Base-by-base conservation (phyloP, 2,113 vertebrate species). In the Platysternon megacephalum region DNA sequence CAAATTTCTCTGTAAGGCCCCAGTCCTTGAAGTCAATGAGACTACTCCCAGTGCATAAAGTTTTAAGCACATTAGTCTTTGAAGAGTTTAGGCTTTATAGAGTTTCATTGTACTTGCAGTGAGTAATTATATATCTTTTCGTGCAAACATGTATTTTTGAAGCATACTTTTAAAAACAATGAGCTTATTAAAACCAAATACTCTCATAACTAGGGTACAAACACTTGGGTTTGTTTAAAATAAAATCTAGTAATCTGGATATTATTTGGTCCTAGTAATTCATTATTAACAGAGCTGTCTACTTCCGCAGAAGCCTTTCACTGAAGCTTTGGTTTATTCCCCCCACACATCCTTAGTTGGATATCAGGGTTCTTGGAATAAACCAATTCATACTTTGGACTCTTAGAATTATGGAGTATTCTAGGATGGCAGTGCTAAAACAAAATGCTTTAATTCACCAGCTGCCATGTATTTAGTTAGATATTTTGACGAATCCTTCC, bases 381-480 rank as follows among this genome's bases (percentile, higher is more conserved):
- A 98, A 98, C 98, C 98, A 98, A 98, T 98, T 98, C 98, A 98
- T 98, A 96, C 96, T 98, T 97, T 94, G 97, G 98, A 98, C 97
- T 98, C 96, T 95, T 78, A 97, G 98, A 98, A 98, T 98, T 98
- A 98, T 97, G 94, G 98, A 97, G 97, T 95, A 98, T 98, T 98
- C 97, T 82, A 98, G 93, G 93, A 97, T 96, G 96, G 97, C 95
- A 98, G 96, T 5, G 0, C 97, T 91, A 98, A 98, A 98, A 98
- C 98, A 98, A 98, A 98, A 98, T 91, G 95, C 98, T 98, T 96
- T 98, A 98, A 98, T 98, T 98, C 98, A 97, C 97, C 98, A 98
- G 98, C 98, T 98, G 98, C 97, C 97, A 95, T 97, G 97, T 98
- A 98, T 98, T 98, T 98, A 98, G 98, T 98, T 98, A 98, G 97